A percentile compares a stretch with the other conserved stretches of the same genome.
Conservation (phyloP, 2,888 invertebrate species). For the Smittia aterrima region DNA sequence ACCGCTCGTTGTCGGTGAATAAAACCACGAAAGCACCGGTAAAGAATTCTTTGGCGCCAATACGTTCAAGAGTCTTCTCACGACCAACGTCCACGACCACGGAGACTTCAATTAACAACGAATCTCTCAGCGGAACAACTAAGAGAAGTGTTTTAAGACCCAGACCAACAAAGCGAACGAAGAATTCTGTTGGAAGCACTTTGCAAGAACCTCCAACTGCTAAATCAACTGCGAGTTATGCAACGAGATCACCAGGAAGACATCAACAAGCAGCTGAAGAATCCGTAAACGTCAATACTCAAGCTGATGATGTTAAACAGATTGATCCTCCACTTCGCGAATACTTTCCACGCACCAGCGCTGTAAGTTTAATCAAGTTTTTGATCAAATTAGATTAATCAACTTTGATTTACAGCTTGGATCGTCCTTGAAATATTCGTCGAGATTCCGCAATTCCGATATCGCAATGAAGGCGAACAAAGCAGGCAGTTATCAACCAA, state of each 20-base stretch:
- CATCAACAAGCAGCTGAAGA: background rate
- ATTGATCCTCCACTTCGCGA: constrained; percentile 29
- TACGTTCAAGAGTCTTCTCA: background rate
- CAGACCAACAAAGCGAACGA: constrained; percentile 19
- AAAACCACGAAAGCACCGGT: constrained; percentile 11
- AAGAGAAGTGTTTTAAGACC: constrained; percentile 1
- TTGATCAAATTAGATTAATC: background rate
- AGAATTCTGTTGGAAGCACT: constrained; percentile 20
- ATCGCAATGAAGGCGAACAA: background rate
- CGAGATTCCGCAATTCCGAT: constrained; percentile 35
- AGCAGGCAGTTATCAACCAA: constrained; percentile 24
- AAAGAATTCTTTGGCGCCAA: background rate
- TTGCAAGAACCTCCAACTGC: constrained; percentile 32
- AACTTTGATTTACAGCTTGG: constrained; percentile 5
- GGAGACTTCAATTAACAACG: background rate
- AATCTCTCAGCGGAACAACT: background rate
- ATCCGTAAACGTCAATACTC: background rate
- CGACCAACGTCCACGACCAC: background rate
- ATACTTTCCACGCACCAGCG: constrained; percentile 30
- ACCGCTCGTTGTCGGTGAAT: background rate
- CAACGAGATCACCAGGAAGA: background rate
- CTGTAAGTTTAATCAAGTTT: constrained; percentile 28
- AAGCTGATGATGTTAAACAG: constrained; percentile 31
- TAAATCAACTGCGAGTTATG: constrained; percentile 16
- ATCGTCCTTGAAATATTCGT: constrained; percentile 27